Evolutionary conservation across 2,113 vertebrate species (phyloP).

Genomic region (Acrocephalus arundinaceus): DNA sequence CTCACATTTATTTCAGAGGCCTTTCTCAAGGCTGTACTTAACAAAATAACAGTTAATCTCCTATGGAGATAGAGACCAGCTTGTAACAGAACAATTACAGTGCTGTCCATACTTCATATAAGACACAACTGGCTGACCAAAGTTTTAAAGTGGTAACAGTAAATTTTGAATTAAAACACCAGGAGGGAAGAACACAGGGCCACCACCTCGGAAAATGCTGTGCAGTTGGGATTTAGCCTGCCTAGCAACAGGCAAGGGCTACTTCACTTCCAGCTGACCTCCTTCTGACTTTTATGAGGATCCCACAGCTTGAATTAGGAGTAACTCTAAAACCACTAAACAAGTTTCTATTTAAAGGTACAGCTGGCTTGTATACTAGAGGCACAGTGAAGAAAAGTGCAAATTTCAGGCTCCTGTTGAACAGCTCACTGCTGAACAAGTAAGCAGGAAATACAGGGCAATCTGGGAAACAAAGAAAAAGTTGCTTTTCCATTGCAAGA

Average conservation of each 20-base stretch:
- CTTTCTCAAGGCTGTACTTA: neutral
- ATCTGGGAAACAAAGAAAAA: neutral
- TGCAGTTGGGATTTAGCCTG: neutral
- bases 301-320: neutral
- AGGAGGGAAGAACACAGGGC: neutral
- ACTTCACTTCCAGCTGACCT: neutral
- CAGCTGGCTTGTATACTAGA: neutral
- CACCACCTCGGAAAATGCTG: neutral
- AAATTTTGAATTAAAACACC: neutral
- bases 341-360: neutral
- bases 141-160: neutral
- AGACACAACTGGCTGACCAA: neutral
- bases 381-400: neutral
- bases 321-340: neutral
- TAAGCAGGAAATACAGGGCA: neutral
- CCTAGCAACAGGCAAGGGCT: neutral
- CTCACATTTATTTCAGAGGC: neutral
- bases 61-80: neutral
- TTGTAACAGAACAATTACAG: neutral
- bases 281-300: neutral
- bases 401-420: neutral
- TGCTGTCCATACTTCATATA: neutral
- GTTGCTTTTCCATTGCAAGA: neutral
- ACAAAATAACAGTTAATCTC: neutral
- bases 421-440: neutral